Evolutionary conservation across 2,797 vertebrate genomes (phyloP), one percentile per base, ranked within the genome.

Genomic region (Pterois miles): DNA sequence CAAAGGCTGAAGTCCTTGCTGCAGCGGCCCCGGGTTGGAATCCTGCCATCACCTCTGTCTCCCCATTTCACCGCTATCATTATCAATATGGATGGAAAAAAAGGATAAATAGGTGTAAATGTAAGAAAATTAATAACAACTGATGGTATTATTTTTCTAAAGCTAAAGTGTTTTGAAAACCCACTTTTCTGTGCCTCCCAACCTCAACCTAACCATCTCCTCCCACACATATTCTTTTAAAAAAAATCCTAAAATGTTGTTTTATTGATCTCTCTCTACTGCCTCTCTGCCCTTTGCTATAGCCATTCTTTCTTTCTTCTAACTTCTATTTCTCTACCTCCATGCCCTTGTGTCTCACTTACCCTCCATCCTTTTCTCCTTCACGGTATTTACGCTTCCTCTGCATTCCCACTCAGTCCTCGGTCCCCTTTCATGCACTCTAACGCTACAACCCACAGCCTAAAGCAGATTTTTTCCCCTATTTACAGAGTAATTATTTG

Each of bases 351-450:
- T 71, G 25, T 66, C 43, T 29, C 69, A 67, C 63, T 50, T 60
- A 59, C 23, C 22, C n/a, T 46, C 56, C 29, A 53, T 63, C 66
- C 33, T 20, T 73, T 54, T 71, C 48, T 54, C 48, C 43, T 71
- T 56, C 34, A 57, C 46, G 23, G 64, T 68, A 76, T 84, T 89
- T 81, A 86, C 80, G 75, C 58, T 83, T 81, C 74, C 66, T 76
- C 25, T 62, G 56, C 69, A 75, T 88, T 88, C 70, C 71, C 53
- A 58, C 62, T 86, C 66, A 63, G 57, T 48, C 66, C 23, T 50
- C 52, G 58, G 33, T 40, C 67, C 46, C 62, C 78, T 89, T 89
- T 89, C 71, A 91, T 82, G 75, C 57, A 53, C 63, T 54, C 48
- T 10, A 36, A 48, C 0, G 54, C 62, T 18, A 23, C 3, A 13